A percentile compares a stretch with the other conserved stretches of the same genome.
phyloP scores from a whole-genome alignment of 2,888 invertebrate genomes.

The Gortyna flavago region DNA sequence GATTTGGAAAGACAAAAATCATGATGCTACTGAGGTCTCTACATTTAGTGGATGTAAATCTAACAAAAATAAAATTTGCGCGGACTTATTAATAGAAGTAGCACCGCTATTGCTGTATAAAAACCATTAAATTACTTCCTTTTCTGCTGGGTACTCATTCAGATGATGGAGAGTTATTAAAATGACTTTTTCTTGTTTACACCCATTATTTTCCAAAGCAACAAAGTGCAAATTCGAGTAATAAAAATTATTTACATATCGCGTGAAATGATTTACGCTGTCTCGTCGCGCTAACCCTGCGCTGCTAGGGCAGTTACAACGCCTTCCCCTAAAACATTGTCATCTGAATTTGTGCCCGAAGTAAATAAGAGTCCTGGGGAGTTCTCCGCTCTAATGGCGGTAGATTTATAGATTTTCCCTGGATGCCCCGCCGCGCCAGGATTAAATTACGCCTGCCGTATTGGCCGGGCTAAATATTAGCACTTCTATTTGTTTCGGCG shows the following conservation, averaged over 20 bases:
- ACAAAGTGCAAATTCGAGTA: conserved; percentile 60
- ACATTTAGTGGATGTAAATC: not conserved
- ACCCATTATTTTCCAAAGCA: conserved; percentile 52
- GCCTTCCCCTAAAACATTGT: conserved; percentile 90
- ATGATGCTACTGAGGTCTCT: not conserved
- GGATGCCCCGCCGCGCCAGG: conserved; percentile 87
- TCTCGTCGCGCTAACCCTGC: conserved; percentile 80
- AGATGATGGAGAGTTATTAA: conserved; percentile 57
- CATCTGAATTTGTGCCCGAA: conserved; percentile 90
- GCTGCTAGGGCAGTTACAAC: conserved; percentile 84
- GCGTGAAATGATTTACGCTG: conserved; percentile 66
- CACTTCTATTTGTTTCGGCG: conserved; percentile 87
- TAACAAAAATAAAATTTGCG: not conserved
- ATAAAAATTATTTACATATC: conserved; percentile 67
- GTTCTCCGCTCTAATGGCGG: conserved; percentile 87
- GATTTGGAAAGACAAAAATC: not conserved
- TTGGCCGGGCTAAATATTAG: conserved; percentile 88
- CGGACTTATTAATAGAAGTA: not conserved
- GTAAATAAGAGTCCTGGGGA: conserved; percentile 90
- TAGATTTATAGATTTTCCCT: conserved; percentile 90
- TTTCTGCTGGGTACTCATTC: conserved; percentile 21
- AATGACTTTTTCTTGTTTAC: conserved; percentile 49
- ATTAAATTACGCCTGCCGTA: conserved; percentile 89
- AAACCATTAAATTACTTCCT: conserved; percentile 1
- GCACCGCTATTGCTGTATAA: not conserved